Percentiles rank a stretch among this genome's conserved stretches.
These are phyloP conservation scores for Rhabdornis inornatus DNA, from an alignment of 2,113 vertebrate species.

Conservation along the genomic window DNA sequence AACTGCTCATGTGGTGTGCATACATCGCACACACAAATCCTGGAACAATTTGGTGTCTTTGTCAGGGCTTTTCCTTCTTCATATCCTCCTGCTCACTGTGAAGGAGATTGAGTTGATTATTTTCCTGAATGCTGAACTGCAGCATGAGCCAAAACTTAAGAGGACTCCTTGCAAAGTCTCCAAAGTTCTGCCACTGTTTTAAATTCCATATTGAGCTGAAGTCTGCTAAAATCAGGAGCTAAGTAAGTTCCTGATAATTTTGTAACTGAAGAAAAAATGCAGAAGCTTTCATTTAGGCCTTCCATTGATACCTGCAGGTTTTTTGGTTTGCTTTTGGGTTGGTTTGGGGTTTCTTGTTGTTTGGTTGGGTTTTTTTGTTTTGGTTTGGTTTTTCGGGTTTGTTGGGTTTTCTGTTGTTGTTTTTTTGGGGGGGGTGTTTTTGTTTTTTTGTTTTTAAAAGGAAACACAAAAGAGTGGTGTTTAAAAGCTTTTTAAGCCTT, in stretches of 20 bases:
- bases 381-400: background rate
- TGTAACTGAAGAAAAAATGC: background rate
- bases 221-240: background rate
- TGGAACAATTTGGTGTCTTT: background rate
- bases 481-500: conserved; percentile 4
- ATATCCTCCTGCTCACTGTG: background rate
- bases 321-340: background rate
- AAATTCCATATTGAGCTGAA: background rate
- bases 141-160: background rate
- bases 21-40: background rate
- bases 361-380: background rate
- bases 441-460: background rate
- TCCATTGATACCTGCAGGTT: background rate
- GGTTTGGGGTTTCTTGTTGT: background rate
- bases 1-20: background rate
- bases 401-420: background rate
- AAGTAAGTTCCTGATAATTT: background rate
- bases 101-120: background rate
- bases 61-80: background rate
- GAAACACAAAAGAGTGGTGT: background rate
- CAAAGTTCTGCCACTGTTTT: background rate
- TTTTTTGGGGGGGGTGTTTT: background rate
- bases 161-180: background rate
- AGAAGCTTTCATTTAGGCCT: background rate
- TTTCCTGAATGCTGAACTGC: background rate